These are phyloP conservation scores for Megalurothrips usitatus DNA, from an alignment of 2,888 invertebrate species.

Conservation along the genomic window DNA sequence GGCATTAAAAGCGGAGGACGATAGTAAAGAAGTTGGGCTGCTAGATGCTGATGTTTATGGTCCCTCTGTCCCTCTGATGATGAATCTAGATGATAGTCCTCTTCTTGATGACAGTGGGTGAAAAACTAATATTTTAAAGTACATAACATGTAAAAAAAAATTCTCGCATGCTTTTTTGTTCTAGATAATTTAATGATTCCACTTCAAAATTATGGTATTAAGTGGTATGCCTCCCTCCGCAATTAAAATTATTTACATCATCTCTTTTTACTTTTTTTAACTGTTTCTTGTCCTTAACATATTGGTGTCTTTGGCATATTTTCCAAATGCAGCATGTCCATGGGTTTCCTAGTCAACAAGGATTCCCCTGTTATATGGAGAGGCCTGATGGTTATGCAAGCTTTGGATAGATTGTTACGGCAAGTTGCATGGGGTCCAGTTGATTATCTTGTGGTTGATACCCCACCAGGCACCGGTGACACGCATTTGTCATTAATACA, in stretches of 20 bases:
- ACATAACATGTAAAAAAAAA: conserved; percentile 15
- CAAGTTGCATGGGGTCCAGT: conserved; percentile 85
- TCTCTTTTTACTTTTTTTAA: not conserved
- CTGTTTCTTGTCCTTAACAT: not conserved
- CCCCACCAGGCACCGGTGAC: conserved; percentile 96
- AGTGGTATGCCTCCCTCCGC: conserved; percentile 63
- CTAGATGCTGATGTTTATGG: conserved; percentile 95
- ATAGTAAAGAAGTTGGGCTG: conserved; percentile 69
- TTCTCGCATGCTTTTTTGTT: conserved; percentile 35
- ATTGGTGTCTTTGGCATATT: not conserved
- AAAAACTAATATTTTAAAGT: conserved; percentile 29
- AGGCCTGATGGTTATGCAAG: conserved; percentile 95
- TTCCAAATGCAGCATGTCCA: conserved; percentile 71
- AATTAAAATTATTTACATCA: not conserved
- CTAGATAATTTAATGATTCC: conserved; percentile 78
- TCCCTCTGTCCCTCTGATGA: conserved; percentile 89
- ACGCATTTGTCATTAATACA: conserved; percentile 88
- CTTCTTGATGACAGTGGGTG: conserved; percentile 59
- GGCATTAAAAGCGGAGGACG: conserved; percentile 63
- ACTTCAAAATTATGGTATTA: conserved; percentile 82
- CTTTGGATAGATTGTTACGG: conserved; percentile 75
- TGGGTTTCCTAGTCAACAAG: conserved; percentile 86
- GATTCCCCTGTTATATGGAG: conserved; percentile 89
- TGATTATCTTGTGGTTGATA: conserved; percentile 86
- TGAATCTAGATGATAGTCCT: conserved; percentile 84